phyloP scores from a whole-genome alignment of 2,113 vertebrate genomes.

The Notothenia rossii region DNA sequence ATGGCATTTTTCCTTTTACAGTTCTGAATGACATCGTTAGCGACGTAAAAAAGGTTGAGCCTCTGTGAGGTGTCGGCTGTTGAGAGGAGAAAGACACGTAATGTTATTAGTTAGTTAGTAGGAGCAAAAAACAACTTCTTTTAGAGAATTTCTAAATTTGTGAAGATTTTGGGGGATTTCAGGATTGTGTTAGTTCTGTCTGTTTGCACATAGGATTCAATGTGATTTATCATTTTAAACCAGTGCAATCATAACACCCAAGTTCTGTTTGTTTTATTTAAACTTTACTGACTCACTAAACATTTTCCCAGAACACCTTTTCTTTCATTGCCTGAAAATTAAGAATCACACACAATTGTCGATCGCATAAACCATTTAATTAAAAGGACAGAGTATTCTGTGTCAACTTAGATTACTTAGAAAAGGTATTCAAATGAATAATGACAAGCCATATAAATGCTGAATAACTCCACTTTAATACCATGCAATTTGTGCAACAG shows the following conservation, averaged over 20 bases:
- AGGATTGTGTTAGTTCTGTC: no score
- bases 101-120: neutral
- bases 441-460: neutral
- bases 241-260: neutral
- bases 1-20: conserved; percentile 97
- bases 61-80: conserved; percentile 91
- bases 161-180: no score
- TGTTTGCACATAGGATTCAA: no score
- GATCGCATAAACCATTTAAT: neutral
- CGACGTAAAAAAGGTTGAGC: conserved; percentile 95
- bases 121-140: neutral
- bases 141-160: neutral
- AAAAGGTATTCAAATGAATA: no score
- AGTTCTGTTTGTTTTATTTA: neutral
- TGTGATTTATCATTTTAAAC: neutral
- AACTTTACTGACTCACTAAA: no score
- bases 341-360: neutral
- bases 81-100: conserved; percentile 23
- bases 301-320: neutral
- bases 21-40: conserved; percentile 98
- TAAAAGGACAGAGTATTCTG: neutral
- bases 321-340: neutral
- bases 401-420: neutral
- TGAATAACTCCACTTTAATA: neutral
- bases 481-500: neutral